Conservation (phyloP, 1,140 invertebrate genomes). For the Idris sp. region DNA sequence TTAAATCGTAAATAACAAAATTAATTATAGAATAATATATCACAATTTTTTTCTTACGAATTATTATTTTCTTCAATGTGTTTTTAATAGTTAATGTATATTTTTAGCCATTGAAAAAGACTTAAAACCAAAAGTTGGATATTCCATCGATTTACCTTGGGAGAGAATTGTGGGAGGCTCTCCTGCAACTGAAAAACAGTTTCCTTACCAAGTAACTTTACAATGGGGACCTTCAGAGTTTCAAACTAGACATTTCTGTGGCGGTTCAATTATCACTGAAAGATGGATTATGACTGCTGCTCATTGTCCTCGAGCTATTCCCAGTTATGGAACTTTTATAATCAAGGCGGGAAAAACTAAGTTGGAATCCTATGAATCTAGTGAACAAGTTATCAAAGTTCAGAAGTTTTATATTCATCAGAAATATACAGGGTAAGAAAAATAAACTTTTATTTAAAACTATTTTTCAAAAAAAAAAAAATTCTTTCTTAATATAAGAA, state of each 20-base stretch:
- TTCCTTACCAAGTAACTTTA: constrained; percentile 42
- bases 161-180: constrained; percentile 26
- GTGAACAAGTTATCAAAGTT: constrained; percentile 22
- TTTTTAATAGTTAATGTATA: no score
- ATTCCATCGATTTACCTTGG: not conserved
- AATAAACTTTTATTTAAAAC: no score
- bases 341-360: constrained; percentile 31
- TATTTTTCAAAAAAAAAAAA: no score
- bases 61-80: no score
- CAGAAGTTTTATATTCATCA: constrained; percentile 68
- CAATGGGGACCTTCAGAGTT: constrained; percentile 1
- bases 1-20: no score
- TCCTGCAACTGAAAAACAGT: constrained; percentile 26
- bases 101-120: not conserved
- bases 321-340: not conserved
- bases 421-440: constrained; percentile 70
- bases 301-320: constrained; percentile 29
- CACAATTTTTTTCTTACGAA: no score
- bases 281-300: constrained; percentile 38
- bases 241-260: constrained; percentile 29
- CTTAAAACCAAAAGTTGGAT: not conserved
- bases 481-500: no score
- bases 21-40: no score
- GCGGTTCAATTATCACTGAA: constrained; percentile 17
- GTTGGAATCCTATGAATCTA: not conserved